phyloP scores from a whole-genome alignment of 2,888 invertebrate species.

The Sarcophaga caerulescens region DNA sequence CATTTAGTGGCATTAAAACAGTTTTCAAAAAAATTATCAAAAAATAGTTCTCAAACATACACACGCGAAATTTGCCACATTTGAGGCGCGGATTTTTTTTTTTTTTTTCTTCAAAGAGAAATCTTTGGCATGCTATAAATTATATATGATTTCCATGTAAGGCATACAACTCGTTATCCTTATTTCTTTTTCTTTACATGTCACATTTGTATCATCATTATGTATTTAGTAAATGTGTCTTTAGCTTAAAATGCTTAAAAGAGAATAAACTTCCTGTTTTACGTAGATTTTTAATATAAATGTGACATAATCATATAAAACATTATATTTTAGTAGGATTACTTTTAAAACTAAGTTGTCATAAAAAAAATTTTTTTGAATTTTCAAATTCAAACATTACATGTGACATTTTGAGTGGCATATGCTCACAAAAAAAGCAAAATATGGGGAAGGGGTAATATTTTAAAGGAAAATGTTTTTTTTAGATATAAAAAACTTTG shows the following conservation, averaged over 20 bases:
- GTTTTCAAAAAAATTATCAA: not conserved
- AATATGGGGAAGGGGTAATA: too few relatives aligned
- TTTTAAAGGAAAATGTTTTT: too few relatives aligned
- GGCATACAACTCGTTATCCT: not conserved
- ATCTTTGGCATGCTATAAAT: too few relatives aligned
- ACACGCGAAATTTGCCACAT: too few relatives aligned
- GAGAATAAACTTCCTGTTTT: not conserved
- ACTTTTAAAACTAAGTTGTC: not conserved
- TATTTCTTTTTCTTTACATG: not conserved
- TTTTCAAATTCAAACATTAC: slow-evolving; percentile 14
- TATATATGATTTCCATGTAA: too few relatives aligned
- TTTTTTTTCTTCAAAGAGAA: too few relatives aligned
- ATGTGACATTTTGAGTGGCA: not conserved
- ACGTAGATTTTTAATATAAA: not conserved
- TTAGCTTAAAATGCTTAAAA: not conserved
- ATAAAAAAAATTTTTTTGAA: not conserved
- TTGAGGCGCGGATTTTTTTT: too few relatives aligned
- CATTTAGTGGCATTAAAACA: not conserved
- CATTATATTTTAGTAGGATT: slow-evolving; percentile 24
- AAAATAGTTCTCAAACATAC: too few relatives aligned
- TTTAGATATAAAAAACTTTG: too few relatives aligned
- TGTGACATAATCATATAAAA: slow-evolving; percentile 23
- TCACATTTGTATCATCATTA: not conserved
- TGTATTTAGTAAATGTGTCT: not conserved
- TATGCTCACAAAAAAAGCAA: not conserved